Conservation (phyloP, 1,140 invertebrate genomes). For the Lucilia cuprina region DNA sequence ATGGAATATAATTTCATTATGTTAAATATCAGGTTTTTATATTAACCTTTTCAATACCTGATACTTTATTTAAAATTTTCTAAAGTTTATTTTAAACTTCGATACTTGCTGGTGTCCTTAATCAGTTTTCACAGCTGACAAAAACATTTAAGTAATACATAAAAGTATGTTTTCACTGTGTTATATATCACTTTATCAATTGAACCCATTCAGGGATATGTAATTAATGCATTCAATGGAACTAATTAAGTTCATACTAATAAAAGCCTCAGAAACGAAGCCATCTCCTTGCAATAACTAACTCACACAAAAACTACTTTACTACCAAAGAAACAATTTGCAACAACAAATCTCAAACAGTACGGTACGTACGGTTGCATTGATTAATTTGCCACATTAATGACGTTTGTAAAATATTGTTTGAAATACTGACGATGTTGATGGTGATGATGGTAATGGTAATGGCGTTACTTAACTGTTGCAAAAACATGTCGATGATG, state of each 20-base stretch:
- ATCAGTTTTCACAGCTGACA: too few species aligned
- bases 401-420: background rate
- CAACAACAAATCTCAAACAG: background rate
- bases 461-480: background rate
- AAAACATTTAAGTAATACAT: too few species aligned
- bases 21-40: too few species aligned
- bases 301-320: background rate
- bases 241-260: background rate
- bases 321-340: background rate
- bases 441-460: background rate
- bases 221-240: background rate
- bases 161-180: background rate
- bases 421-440: background rate
- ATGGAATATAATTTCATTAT: too few species aligned
- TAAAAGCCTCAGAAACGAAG: too few species aligned
- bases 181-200: background rate
- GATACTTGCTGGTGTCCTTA: too few species aligned
- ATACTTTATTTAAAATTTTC: too few species aligned
- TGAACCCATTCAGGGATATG: background rate
- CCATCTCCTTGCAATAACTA: too few species aligned
- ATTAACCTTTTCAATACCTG: too few species aligned
- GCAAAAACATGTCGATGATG: background rate
- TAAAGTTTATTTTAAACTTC: too few species aligned
- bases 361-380: background rate
- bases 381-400: conserved; percentile 6